Percentiles rank a stretch among this genome's conserved stretches.
Evolutionary conservation across 2,888 invertebrate genomes (phyloP).

Genomic region (Epistrophe eligans): DNA sequence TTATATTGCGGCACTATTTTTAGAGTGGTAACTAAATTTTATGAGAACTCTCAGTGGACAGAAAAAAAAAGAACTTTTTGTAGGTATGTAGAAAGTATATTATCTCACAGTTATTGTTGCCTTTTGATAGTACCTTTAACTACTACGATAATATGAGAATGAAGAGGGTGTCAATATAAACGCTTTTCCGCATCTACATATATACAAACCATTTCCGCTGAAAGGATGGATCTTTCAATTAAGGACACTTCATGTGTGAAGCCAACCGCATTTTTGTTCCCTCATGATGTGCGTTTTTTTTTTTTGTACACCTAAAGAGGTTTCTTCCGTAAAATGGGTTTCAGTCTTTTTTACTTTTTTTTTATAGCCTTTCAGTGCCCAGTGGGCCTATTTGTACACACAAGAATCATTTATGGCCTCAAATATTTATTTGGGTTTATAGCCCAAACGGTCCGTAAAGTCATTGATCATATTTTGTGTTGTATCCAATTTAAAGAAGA

Average conservation of each 20-base stretch:
- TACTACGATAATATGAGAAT: not conserved
- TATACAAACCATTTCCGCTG: constrained; percentile 59
- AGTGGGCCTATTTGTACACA: constrained; percentile 52
- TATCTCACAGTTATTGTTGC: constrained; percentile 21
- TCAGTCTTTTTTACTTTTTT: not conserved
- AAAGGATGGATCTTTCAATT: constrained; percentile 70
- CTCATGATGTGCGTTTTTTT: not conserved
- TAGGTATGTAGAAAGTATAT: not conserved
- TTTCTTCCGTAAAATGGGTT: not conserved
- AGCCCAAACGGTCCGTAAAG: constrained; percentile 64
- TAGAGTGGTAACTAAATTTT: constrained; percentile 55
- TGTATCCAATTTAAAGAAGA: constrained; percentile 57
- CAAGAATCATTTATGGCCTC: constrained; percentile 55
- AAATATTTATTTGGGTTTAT: constrained; percentile 73
- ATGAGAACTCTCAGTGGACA: constrained; percentile 21
- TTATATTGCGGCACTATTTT: not conserved
- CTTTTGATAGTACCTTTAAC: not conserved
- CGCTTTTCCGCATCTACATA: constrained; percentile 52
- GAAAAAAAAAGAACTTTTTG: not conserved
- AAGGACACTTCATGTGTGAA: constrained; percentile 54
- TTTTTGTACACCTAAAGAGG: not conserved
- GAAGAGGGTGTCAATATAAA: constrained; percentile 8
- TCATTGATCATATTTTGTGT: constrained; percentile 72
- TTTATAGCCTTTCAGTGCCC: not conserved
- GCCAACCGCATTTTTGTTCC: constrained; percentile 10